A percentile compares a stretch with the other conserved stretches of the same genome.
phyloP scores from a whole-genome alignment of 1,140 invertebrate species.

The Drosophila mauritiana region DNA sequence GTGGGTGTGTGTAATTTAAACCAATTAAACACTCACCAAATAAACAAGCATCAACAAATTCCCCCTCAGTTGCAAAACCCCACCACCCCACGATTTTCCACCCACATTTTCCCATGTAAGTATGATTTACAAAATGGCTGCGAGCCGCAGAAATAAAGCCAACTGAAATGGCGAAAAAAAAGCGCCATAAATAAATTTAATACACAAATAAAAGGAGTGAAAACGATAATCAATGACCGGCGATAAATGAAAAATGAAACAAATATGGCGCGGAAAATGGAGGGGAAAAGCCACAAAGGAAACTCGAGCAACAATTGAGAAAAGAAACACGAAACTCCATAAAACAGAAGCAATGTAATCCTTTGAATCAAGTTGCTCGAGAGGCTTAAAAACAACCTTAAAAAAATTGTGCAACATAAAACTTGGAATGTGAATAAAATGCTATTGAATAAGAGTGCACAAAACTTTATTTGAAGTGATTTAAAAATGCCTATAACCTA shows the following conservation, averaged over 20 bases:
- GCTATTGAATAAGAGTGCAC: no score
- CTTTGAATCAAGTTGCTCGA: slow-evolving; percentile 8
- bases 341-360: slow-evolving; percentile 13
- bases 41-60: slow-evolving; percentile 44
- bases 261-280: slow-evolving; percentile 21
- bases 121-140: slow-evolving; percentile 62
- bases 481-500: not conserved
- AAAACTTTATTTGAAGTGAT: not conserved
- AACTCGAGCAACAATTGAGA: slow-evolving; percentile 39
- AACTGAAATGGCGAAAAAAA: slow-evolving; percentile 17
- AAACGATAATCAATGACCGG: slow-evolving; percentile 35
- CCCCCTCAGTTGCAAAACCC: not conserved
- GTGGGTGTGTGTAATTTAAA: slow-evolving; percentile 65
- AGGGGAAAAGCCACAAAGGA: slow-evolving; percentile 23
- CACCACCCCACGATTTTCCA: not conserved
- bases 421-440: not conserved
- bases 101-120: slow-evolving; percentile 20
- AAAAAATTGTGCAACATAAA: not conserved
- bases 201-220: slow-evolving; percentile 46
- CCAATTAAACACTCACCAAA: slow-evolving; percentile 68
- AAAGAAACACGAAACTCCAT: slow-evolving; percentile 30
- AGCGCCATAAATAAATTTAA: slow-evolving; percentile 54
- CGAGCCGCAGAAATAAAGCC: slow-evolving; percentile 40
- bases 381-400: not conserved
- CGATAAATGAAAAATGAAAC: slow-evolving; percentile 41